Conservation (phyloP, 2,113 vertebrate species). For the Apus apus region DNA sequence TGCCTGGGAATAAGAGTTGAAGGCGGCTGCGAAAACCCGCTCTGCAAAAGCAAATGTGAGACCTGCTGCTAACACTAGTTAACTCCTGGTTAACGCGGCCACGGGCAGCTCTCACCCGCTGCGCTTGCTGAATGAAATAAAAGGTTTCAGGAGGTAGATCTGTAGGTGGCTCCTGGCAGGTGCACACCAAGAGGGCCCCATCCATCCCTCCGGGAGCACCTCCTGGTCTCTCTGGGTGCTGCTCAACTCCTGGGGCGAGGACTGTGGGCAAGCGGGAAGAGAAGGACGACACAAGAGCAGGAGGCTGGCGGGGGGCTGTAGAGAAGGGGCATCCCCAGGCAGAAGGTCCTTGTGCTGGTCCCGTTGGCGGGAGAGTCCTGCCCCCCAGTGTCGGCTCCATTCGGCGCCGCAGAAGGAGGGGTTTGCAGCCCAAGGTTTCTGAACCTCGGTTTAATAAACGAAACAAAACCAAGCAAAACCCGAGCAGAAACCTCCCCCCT, state of each 20-base stretch:
- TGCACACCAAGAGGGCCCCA: fast-evolving
- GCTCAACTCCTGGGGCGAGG: fast-evolving
- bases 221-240: fast-evolving
- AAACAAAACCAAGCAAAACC: neutral
- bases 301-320: neutral
- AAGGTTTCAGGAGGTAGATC: neutral
- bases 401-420: neutral
- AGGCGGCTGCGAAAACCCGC: neutral
- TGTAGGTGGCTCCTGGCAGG: neutral
- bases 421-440: neutral
- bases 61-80: neutral
- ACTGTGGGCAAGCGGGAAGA: neutral
- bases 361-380: neutral
- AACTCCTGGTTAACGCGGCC: neutral
- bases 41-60: neutral
- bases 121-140: neutral
- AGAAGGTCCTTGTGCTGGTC: neutral
- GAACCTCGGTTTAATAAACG: no score
- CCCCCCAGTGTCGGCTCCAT: neutral
- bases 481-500: no score
- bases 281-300: neutral
- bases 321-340: neutral
- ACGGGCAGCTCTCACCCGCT: neutral
- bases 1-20: neutral
- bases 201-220: neutral